Conservation (phyloP, 2,888 invertebrate species). For the Gryllus longicercus region DNA sequence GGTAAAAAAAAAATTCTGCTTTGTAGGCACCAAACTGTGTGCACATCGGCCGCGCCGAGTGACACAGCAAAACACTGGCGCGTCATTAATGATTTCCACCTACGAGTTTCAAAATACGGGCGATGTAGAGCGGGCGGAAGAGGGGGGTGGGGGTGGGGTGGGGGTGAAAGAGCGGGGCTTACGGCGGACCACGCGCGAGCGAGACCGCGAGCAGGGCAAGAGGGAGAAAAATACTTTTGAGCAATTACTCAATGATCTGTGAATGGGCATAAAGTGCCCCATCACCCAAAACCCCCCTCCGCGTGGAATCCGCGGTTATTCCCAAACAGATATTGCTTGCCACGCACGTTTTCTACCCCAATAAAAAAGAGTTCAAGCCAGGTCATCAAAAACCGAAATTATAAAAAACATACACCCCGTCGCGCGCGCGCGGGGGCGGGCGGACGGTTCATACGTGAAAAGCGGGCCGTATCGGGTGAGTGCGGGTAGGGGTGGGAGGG, state of each 20-base stretch:
- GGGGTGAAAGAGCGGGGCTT: not conserved
- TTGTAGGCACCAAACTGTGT: no score
- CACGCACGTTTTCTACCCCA: constrained; percentile 1
- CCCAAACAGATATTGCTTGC: constrained; percentile 5
- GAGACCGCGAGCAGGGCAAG: not conserved
- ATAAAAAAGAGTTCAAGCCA: constrained; percentile 17
- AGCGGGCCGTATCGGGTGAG: constrained; percentile 1
- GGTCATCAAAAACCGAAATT: not conserved
- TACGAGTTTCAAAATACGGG: not conserved
- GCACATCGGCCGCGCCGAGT: no score
- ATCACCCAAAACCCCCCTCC: not conserved
- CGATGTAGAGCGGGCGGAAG: not conserved
- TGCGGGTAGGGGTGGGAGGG: not conserved
- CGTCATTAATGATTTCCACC: constrained; percentile 7
- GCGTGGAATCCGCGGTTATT: not conserved
- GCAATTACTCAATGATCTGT: constrained; percentile 17
- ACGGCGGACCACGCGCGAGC: not conserved
- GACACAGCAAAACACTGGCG: no score
- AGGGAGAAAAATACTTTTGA: constrained; percentile 2
- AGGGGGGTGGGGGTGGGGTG: not conserved
- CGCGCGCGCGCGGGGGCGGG: not conserved
- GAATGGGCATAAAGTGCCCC: constrained; percentile 17
- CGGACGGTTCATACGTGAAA: not conserved
- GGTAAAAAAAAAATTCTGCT: no score
- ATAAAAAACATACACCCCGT: not conserved